phyloP scores from a whole-genome alignment of 2,888 invertebrate genomes.

The Xestia xanthographa region DNA sequence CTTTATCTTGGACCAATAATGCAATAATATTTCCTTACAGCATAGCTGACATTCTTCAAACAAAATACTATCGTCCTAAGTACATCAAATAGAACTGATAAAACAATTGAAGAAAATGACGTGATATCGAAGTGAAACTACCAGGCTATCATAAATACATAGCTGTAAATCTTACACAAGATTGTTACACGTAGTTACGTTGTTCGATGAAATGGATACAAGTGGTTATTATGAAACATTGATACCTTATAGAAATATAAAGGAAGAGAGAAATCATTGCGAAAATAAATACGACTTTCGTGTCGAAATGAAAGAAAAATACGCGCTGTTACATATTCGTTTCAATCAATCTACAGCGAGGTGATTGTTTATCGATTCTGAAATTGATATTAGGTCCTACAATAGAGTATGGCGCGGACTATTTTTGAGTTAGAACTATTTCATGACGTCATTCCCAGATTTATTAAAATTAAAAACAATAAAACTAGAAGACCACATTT shows the following conservation, averaged over 20 bases:
- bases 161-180: neutral
- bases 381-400: neutral
- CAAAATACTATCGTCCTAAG: slow-evolving; percentile 12
- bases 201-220: neutral
- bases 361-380: slow-evolving; percentile 14
- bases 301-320: slow-evolving; percentile 27
- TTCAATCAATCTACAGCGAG: slow-evolving; percentile 2
- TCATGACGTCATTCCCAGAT: too few species aligned
- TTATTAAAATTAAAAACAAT: neutral
- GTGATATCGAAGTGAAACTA: neutral
- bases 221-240: slow-evolving; percentile 14
- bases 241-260: neutral
- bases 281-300: slow-evolving; percentile 11
- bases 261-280: slow-evolving; percentile 9
- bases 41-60: neutral
- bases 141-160: slow-evolving; percentile 9
- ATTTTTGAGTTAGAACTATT: neutral
- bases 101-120: slow-evolving; percentile 21
- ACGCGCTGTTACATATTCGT: slow-evolving; percentile 9
- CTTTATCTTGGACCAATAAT: neutral
- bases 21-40: neutral
- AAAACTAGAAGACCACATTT: neutral
- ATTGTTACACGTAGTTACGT: neutral
- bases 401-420: neutral
- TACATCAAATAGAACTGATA: slow-evolving; percentile 9